Base-by-base conservation (phyloP, 2,888 invertebrate genomes). In the Caenorhabditis imperialis region DNA sequence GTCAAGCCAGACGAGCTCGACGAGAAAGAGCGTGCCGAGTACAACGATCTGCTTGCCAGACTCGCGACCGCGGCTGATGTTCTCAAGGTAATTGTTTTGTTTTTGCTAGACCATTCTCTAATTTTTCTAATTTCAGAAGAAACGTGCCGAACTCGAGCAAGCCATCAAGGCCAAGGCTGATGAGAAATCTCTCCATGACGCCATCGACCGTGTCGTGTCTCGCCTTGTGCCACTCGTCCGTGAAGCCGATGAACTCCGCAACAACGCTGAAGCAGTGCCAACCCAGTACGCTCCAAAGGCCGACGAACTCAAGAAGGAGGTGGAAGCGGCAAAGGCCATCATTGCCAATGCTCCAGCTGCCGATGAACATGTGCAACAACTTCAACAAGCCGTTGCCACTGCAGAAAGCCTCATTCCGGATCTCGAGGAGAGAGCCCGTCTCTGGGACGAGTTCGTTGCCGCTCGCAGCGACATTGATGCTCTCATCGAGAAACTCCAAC, bases 391-490 rank as follows among this genome's bases (percentile, higher is more conserved):
- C 10, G 47, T 81, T 10, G 30, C 6, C 30, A 7, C 30, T 30
- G 30, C 30, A 7, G 30, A 30, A 10, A 30, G 30, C 30, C 55
- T 75, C 20, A 58, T 55, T 30, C 77, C 77, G 22, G 62, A 72
- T 42, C 79, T 83, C 35, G 70, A 73, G 16, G 61, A 77, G 16
- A 60, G 78, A 44, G 55, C 71, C 50, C 65, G 63, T 48, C 51
- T 63, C 42, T 82, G 79, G 77, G 57, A 79, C 22, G 75, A 80
- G 53, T 84, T 84, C 58, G 69, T 81, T 40, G 74, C 48, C 14
- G 78, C 77, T 44, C 78, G 81, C 8, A 78, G 81, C 45, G 58
- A 62, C 18, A 73, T 77, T 37, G 81, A 78, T 70, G 50, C 54
- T 37, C 51, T 71, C 27, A 72, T 81, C 50, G 81, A 75, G 10